phyloP scores from a whole-genome alignment of 2,797 vertebrate species.

The Spinus pinus region DNA sequence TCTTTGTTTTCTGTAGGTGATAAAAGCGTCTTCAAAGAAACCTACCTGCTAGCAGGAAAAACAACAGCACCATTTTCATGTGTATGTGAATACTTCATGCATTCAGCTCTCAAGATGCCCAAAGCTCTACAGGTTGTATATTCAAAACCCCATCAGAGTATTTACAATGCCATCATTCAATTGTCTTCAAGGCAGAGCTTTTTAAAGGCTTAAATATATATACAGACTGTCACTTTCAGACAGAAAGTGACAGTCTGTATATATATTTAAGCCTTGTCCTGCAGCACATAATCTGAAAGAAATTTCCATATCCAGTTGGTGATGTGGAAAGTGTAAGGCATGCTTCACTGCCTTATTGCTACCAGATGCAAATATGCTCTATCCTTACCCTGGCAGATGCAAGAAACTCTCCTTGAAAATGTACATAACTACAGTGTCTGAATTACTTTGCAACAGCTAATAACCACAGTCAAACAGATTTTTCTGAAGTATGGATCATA shows the following conservation, averaged over 20 bases:
- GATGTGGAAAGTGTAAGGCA: background rate
- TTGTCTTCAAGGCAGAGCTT: background rate
- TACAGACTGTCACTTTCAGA: background rate
- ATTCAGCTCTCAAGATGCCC: background rate
- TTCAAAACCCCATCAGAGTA: background rate
- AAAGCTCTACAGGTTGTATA: background rate
- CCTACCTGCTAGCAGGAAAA: background rate
- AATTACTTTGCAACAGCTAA: background rate
- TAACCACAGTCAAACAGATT: background rate
- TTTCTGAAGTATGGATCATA: background rate
- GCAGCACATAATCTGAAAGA: background rate
- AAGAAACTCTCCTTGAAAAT: background rate
- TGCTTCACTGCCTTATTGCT: background rate
- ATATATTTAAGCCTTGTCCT: no score
- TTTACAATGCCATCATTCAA: background rate
- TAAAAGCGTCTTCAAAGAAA: background rate
- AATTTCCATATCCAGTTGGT: background rate
- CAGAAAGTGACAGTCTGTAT: background rate
- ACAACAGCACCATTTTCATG: background rate
- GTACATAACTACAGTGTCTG: background rate
- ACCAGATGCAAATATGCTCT: background rate
- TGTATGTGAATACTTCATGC: accelerated
- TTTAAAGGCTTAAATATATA: background rate
- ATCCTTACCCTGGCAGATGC: background rate
- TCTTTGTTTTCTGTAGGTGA: background rate